Base-by-base conservation (phyloP, 2,797 vertebrate species). In the Cynodonichthys magdalenae region DNA sequence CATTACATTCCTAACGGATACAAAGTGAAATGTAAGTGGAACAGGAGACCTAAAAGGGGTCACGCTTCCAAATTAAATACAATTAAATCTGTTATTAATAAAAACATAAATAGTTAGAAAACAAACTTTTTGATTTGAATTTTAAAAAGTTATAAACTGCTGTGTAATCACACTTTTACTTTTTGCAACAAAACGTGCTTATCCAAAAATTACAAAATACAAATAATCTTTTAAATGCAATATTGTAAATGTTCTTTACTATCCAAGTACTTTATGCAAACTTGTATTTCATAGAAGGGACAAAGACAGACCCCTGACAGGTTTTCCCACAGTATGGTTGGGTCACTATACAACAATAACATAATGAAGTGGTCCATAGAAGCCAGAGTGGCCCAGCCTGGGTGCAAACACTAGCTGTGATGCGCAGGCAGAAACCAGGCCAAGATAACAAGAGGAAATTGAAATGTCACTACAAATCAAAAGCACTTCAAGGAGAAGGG, bases 1-100 rank as follows among this genome's bases (percentile, higher is more conserved):
- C 93, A 97, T 92, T 61, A 89, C 89, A 83, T 98, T 97, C 87
- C 98, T 99, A 86, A 71, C 2, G 4, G 39, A 54, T 1, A 27
- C 1, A 19, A 4, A 48, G 51, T 17, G 5, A 39, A 15, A 28
- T 8, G 7, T n/a, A 52, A 14, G 36, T 2, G 36, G 36, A 39
- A 39, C 12, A 12, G 9, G 36, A 39, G 36, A 12, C 11, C 14
- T 11, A 39, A 39, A 39, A 11, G 36, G 36, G 36, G 11, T 11
- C 1, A 4, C 14, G 11, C 36, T 39, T 39, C 12, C 36, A 39
- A n/a, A 39, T 12, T 39, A 39, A 39, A 12, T 4, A 39, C 10
- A 39, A 39, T 12, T 34, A 39, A 39, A 39, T 11, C 11, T 39
- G 36, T 39, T 39, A 39, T 2, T 39, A 12, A 39, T 12, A 12